Conservation (phyloP, 2,888 invertebrate species). For the Heliconius ismenius region DNA sequence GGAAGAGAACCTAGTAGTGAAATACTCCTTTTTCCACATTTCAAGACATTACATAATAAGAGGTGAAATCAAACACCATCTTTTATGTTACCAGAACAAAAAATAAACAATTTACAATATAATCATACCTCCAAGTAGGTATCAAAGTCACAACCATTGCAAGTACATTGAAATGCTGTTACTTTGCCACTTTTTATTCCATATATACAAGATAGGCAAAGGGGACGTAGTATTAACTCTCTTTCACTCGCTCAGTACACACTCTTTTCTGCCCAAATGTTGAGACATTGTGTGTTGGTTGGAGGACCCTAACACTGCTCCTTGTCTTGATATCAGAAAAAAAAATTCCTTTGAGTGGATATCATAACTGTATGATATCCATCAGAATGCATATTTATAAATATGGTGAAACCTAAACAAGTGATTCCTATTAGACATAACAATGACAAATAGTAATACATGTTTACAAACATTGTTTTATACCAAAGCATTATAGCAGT, state of each 20-base stretch:
- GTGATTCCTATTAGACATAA: not conserved
- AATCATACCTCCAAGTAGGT: not conserved
- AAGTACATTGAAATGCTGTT: too few species aligned
- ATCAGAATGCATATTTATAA: not conserved
- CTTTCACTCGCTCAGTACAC: not conserved
- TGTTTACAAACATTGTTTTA: conserved; percentile 14
- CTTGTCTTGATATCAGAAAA: not conserved
- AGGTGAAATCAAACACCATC: not conserved
- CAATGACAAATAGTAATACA: not conserved
- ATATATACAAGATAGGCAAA: not conserved
- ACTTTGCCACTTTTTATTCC: not conserved
- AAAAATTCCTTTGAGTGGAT: not conserved
- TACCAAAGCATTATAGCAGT: not conserved
- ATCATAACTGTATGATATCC: too few species aligned
- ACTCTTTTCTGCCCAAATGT: not conserved
- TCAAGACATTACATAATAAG: not conserved
- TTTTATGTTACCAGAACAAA: not conserved
- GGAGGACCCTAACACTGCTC: not conserved
- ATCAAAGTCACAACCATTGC: too few species aligned
- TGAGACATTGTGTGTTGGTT: not conserved
- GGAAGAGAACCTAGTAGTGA: too few species aligned
- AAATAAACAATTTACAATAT: not conserved
- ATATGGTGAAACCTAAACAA: not conserved
- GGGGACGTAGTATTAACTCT: not conserved
- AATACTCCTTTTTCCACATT: too few species aligned